Evolutionary conservation across 2,113 vertebrate species (phyloP).

Genomic region (Callionymus lyra): DNA sequence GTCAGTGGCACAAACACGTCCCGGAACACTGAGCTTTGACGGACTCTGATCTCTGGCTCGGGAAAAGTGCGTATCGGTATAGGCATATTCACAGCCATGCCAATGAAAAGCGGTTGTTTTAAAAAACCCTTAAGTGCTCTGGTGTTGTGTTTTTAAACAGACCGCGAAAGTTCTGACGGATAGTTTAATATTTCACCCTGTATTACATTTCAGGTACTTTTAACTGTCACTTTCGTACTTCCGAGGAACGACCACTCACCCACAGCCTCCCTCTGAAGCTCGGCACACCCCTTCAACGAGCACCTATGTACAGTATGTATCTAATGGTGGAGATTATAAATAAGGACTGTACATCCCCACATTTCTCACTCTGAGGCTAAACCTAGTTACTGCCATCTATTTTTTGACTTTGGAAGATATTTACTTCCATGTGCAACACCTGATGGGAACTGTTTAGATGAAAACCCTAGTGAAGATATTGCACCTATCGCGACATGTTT

Average conservation of each 20-base stretch:
- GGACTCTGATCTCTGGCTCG: constrained; percentile 28
- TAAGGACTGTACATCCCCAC: neutral
- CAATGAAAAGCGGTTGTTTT: constrained; percentile 49
- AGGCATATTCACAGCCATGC: constrained; percentile 53
- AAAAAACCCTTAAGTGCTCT: constrained; percentile 60
- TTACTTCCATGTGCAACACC: too few relatives aligned
- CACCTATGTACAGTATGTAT: constrained; percentile 28
- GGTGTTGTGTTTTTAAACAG: constrained; percentile 70
- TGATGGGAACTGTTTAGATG: too few relatives aligned
- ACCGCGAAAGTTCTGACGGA: constrained; percentile 62
- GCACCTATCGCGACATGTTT: too few relatives aligned
- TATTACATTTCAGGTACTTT: constrained; percentile 60
- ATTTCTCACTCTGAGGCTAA: neutral
- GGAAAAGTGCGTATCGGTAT: constrained; percentile 50
- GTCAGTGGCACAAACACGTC: constrained; percentile 43
- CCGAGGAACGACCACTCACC: constrained; percentile 30
- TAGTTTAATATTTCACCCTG: constrained; percentile 58
- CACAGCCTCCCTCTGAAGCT: constrained; percentile 38
- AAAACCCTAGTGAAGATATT: too few relatives aligned
- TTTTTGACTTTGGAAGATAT: too few relatives aligned
- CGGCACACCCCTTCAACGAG: constrained; percentile 17
- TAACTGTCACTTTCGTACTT: constrained; percentile 41
- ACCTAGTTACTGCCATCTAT: neutral
- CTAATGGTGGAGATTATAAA: constrained; percentile 12
- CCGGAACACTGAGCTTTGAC: constrained; percentile 23